phyloP scores from a whole-genome alignment of 37 sponge, comb jelly and placozoan genomes.

The Agelas oroides region DNA sequence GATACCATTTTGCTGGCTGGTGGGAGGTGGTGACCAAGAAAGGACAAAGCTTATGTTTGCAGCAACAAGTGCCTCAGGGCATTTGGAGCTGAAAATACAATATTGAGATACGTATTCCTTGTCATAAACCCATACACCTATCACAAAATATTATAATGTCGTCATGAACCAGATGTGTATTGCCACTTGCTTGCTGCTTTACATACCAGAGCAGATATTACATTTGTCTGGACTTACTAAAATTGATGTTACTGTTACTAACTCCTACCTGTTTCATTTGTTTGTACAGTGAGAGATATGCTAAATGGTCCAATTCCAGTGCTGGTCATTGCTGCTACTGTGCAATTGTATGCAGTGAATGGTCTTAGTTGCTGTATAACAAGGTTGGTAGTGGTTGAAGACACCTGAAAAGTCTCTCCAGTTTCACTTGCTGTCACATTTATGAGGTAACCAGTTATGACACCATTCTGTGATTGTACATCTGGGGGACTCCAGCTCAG shows the following conservation, averaged over 20 bases:
- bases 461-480: slow-evolving; percentile 1
- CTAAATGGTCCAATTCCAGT: slow-evolving; percentile 17
- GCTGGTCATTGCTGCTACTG: slow-evolving; percentile 9
- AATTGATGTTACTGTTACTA: too few species aligned
- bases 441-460: slow-evolving; percentile 1
- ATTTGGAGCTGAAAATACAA: too few species aligned
- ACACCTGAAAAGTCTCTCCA: neutral
- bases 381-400: neutral
- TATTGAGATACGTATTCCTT: too few species aligned
- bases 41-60: too few species aligned
- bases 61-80: too few species aligned
- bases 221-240: too few species aligned
- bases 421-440: slow-evolving; percentile 17
- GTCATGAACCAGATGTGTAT: too few species aligned
- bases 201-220: too few species aligned
- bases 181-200: too few species aligned
- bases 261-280: neutral
- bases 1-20: slow-evolving; percentile 45
- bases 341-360: slow-evolving; percentile 15
- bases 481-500: too few species aligned
- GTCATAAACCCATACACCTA: too few species aligned
- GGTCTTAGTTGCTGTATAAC: slow-evolving; percentile 10
- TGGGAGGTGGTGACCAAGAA: slow-evolving; percentile 41
- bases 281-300: neutral
- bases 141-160: too few species aligned